Percentiles rank a stretch among this genome's conserved stretches.
phyloP scores from a whole-genome alignment of 2,113 vertebrate species.

The Lycocorax pyrrhopterus region DNA sequence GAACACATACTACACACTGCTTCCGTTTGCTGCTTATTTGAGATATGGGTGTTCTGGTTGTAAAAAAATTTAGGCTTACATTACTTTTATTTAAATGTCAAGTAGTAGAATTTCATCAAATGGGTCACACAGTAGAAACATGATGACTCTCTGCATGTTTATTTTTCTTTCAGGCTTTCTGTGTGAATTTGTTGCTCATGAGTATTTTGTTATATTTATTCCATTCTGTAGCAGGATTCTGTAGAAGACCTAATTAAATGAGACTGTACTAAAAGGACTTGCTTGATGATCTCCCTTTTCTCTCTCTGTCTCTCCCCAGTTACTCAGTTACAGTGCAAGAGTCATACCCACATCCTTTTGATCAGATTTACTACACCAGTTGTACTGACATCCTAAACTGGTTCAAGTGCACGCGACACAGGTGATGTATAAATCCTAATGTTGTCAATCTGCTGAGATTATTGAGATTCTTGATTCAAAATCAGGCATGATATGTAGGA shows the following conservation, averaged over 20 bases:
- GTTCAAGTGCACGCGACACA: slow-evolving; percentile 97
- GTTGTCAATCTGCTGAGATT: background rate
- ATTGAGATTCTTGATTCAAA: background rate
- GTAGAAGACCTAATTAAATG: background rate
- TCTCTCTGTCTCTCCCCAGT: slow-evolving; percentile 65
- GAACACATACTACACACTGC: accelerated
- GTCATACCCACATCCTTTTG: slow-evolving; percentile 92
- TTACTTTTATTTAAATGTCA: background rate
- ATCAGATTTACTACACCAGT: slow-evolving; percentile 97
- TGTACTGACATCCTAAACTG: slow-evolving; percentile 96
- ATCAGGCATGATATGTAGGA: background rate
- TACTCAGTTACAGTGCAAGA: slow-evolving; percentile 95
- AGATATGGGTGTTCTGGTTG: background rate
- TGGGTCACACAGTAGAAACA: background rate
- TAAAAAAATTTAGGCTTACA: background rate
- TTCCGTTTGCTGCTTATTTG: background rate
- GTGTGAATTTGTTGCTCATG: background rate
- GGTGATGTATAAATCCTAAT: slow-evolving; percentile 69
- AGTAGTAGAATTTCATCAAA: background rate
- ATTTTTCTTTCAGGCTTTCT: background rate
- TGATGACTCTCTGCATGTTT: background rate
- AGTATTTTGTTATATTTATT: background rate
- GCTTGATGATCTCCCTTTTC: background rate
- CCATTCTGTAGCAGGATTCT: background rate
- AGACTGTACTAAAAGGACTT: background rate